Evolutionary conservation across 53 echinoderm and acorn worm genomes (phyloP), one percentile per base, ranked within the genome.

Genomic region (Hippasteria phrygiana): DNA sequence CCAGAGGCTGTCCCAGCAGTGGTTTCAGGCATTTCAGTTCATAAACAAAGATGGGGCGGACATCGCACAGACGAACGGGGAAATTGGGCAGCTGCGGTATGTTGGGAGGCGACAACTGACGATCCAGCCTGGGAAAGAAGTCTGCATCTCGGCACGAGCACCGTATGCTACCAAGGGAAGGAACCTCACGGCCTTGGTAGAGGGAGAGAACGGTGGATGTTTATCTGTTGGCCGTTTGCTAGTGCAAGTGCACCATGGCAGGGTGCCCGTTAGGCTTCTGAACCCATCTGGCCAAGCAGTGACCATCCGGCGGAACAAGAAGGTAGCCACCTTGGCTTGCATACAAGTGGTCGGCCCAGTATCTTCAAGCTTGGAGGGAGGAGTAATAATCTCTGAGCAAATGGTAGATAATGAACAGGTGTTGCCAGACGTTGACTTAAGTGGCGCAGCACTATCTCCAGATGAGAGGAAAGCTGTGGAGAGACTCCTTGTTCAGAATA

Each of bases 31-130:
- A 38, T 76, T 75, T 28, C 88, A 76, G 29, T 46, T 45, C 17
- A 39, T 76, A 11, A 88, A 76, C 32, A 12, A 5, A 20, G 88
- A 88, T 33, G 88, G 88, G 2, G 29, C 62, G 1, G 88, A 88
- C 48, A 2, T 88, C 0, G 76, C 77, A 2, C 26, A 41, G 17
- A 38, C n/a, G 5, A 17, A 46, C 29, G 88, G 77, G 14, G 31
- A 45, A 18, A 63, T 88, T 39, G 76, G 88, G 2, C 12, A 7
- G 17, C 31, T 76, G 35, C 17, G 59, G 39, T 62, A 27, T 63
- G 13, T 3, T 0, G 50, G 88, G 28, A 26, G 69, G 16, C 65
- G 43, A 26, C 69, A 69, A 2, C n/a, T 83, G 31, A 9, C 24
- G 18, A 43, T 83, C 3, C 43, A 4, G 11, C 66, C 84, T 2